A percentile compares a stretch with the other conserved stretches of the same genome.
Evolutionary conservation across 2,888 invertebrate genomes (phyloP).

Genomic region (Metopia argyrocephala): DNA sequence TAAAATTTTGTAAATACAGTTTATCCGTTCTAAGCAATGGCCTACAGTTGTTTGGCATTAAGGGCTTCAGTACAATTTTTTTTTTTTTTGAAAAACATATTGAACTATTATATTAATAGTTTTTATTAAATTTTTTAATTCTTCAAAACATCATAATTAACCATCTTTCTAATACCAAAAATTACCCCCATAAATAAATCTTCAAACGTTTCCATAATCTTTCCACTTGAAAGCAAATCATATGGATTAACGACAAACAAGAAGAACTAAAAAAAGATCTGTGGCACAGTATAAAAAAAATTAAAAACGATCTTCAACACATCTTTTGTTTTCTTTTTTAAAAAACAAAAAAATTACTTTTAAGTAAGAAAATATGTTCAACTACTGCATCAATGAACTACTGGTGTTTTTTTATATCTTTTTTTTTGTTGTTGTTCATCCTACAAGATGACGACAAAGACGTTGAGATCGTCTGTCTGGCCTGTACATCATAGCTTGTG

Average conservation of each 20-base stretch:
- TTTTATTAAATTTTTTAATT: too few relatives aligned
- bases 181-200: constrained; percentile 40
- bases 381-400: constrained; percentile 49
- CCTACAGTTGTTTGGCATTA: neutral
- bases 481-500: too few relatives aligned
- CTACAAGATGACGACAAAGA: neutral
- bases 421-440: constrained; percentile 43
- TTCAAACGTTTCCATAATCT: constrained; percentile 34
- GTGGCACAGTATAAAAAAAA: constrained; percentile 27
- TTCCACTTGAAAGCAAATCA: constrained; percentile 48
- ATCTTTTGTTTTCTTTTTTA: constrained; percentile 36
- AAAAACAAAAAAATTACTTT: constrained; percentile 31
- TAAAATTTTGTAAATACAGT: too few relatives aligned
- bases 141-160: too few relatives aligned
- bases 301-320: constrained; percentile 43
- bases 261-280: neutral
- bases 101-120: too few relatives aligned
- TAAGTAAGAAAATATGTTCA: constrained; percentile 22
- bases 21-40: too few relatives aligned
- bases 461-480: too few relatives aligned
- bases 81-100: too few relatives aligned
- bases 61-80: neutral
- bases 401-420: too few relatives aligned
- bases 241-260: constrained; percentile 15
- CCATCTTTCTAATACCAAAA: too few relatives aligned